Base-by-base conservation (phyloP, 2,888 invertebrate species). In the Cantharis rufa region DNA sequence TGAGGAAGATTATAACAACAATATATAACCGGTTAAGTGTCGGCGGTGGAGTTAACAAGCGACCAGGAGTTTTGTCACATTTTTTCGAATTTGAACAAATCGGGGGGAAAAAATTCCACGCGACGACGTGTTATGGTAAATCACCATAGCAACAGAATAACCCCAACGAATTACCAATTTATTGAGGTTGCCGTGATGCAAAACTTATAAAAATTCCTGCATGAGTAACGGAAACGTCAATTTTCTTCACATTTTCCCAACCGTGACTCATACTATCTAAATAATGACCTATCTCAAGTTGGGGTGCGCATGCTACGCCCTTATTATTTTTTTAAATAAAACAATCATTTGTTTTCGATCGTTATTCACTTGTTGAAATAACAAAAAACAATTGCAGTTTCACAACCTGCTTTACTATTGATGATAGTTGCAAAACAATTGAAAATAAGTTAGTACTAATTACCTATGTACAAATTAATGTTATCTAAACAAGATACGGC, bases 251-350 rank as follows among this genome's bases (percentile, higher is more conserved):
- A 48, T 74, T 69, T 48, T 76, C 71, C 71, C 68, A 71, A 62
- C 71, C 66, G 62, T 77, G 77, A 77, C 64, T 77, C 77, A 77
- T 66, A 69, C 64, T 66, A 75, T 74, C 74, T 74, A 71, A 70
- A 15, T 77, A 77, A 77, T 63, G 77, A 77, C 77, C 77, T 77
- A 77, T 77, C 74, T 70, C 77, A 77, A 77, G 70, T 15, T 10
- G 64, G 63, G 16, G 72, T 68, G 74, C 71, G 74, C 77, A 77
- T 71, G 69, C 32, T 70, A 48, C 72, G 11, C 74, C 74, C 71
- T 66, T 66, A 21, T 21, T n/a, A 13, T 66, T 66, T 66, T n/a
- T 16, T 21, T 21, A n/a, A 66, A 66, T n/a, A 66, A 24, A 66
- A 66, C 18, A 66, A 66, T 28, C 27, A 11, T 24, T 48, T 48